Evolutionary conservation across 2,113 vertebrate species (phyloP).

Genomic region (Leptosomus discolor): DNA sequence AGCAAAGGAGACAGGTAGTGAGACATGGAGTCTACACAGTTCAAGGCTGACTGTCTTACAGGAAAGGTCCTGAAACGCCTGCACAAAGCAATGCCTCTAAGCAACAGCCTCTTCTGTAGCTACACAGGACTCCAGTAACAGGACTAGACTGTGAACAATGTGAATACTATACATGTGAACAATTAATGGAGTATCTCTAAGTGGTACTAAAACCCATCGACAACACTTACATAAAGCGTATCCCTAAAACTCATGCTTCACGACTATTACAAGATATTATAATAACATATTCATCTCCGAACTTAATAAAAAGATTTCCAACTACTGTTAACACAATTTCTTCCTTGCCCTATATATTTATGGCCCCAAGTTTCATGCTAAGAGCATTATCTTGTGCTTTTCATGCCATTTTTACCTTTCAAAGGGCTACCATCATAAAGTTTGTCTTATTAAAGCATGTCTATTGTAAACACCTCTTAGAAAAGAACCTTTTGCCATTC

Average conservation of each 20-base stretch:
- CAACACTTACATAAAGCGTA: background rate
- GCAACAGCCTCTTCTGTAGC: background rate
- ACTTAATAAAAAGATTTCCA: background rate
- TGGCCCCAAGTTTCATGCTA: background rate
- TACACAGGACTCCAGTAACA: background rate
- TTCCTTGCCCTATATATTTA: background rate
- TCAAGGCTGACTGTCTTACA: background rate
- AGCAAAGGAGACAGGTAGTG: background rate
- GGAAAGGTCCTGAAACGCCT: background rate
- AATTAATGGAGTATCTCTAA: background rate
- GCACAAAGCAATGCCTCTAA: background rate
- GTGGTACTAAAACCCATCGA: background rate
- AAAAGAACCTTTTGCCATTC: background rate
- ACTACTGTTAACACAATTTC: background rate
- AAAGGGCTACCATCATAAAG: background rate
- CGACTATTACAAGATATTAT: background rate
- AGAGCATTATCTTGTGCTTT: background rate
- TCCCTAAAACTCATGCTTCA: background rate
- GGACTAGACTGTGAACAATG: background rate
- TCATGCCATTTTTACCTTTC: background rate
- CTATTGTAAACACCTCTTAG: background rate
- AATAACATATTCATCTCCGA: background rate
- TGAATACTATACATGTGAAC: background rate
- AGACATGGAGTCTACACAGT: background rate
- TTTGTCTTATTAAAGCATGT: background rate